Evolutionary conservation across 2,797 vertebrate genomes (phyloP), one percentile per base, ranked within the genome.

Genomic region (Glyptemys insculpta): DNA sequence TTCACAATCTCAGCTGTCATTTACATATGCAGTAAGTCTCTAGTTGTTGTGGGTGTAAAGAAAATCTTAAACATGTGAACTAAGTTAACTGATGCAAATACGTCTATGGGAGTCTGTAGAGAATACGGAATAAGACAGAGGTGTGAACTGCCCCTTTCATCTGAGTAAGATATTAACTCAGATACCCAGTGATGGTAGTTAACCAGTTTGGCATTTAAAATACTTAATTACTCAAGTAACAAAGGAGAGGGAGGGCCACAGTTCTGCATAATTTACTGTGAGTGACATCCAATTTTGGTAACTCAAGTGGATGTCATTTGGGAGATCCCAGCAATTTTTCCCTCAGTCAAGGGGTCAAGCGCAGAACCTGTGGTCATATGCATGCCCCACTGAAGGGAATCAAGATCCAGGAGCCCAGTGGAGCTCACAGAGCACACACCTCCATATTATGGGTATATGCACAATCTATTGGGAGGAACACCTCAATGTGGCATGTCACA

Each of bases 171-270:
- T 93, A 84, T 56, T 90, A 95, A 94, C 78, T 93, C 86, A 81
- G 78, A 94, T 54, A 27, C 49, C 86, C 94, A 81, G 88, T 92
- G 82, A 74, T 96, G 96, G 97, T 25, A 25, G 23, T 96, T 94
- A 91, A 96, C 97, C 95, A 96, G 96, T 93, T 95, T 94, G 96
- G 92, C 92, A 94, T 96, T 94, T 97, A 96, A 97, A 96, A 94
- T 94, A 97, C 94, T 97, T 96, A 57, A 80, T 96, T 96, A 79
- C 86, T 97, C 84, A 82, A 96, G 94, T 85, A 96, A 93, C 0
- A 23, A 96, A 88, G 93, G 93, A 52, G 41, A 49, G 41, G 96
- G 94, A 97, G n/a, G 23, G 87, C 87, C 82, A 94, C 41, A 65
- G 54, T 94, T 96, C 96, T 96, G 87, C 90, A 94, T 95, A 96